A percentile compares a stretch with the other conserved stretches of the same genome.
These are phyloP conservation scores for Cistogaster globosa DNA, from an alignment of 2,888 invertebrate species.

Conservation along the genomic window DNA sequence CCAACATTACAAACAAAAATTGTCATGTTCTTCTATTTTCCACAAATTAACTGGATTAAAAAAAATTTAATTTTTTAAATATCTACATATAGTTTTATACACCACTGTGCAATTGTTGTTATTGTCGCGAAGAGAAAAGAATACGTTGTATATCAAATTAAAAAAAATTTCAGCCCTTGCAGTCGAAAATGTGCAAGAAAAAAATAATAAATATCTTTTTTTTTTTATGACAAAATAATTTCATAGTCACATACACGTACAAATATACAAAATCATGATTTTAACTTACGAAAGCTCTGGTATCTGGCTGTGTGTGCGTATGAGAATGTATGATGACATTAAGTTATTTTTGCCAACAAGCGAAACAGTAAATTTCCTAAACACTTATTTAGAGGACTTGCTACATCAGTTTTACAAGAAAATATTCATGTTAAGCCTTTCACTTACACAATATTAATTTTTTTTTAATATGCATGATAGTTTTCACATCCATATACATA, in stretches of 20 bases:
- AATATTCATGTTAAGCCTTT: conserved; percentile 59
- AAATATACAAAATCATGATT: neutral
- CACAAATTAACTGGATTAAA: too few relatives aligned
- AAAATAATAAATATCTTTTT: conserved; percentile 9
- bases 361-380: conserved; percentile 36
- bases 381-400: conserved; percentile 51
- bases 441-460: conserved; percentile 49
- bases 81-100: too few relatives aligned
- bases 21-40: too few relatives aligned
- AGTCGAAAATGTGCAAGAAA: neutral
- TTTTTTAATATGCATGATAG: conserved; percentile 52
- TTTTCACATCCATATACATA: neutral
- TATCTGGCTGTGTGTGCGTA: neutral
- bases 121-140: neutral
- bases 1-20: too few relatives aligned
- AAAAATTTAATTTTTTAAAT: too few relatives aligned
- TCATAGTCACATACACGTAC: neutral
- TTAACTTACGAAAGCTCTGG: neutral
- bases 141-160: neutral
- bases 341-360: conserved; percentile 25
- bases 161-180: neutral
- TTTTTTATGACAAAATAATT: neutral
- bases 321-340: neutral
- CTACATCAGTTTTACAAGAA: conserved; percentile 54
- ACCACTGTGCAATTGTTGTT: conserved; percentile 24